phyloP scores from a whole-genome alignment of 2,113 vertebrate species.

The Apeltes quadracus region DNA sequence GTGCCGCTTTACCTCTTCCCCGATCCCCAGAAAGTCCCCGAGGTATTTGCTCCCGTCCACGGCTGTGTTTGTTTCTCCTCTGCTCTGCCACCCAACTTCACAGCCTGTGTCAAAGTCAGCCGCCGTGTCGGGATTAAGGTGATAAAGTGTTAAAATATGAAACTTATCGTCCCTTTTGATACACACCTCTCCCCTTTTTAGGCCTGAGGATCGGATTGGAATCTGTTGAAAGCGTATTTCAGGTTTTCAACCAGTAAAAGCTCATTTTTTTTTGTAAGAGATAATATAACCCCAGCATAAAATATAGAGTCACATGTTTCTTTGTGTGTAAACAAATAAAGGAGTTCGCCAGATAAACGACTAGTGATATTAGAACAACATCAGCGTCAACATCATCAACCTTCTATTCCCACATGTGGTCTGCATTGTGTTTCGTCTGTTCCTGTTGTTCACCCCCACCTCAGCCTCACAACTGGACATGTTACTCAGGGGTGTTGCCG shows the following conservation, averaged over 20 bases:
- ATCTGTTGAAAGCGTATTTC: constrained; percentile 8
- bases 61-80: constrained; percentile 68
- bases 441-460: constrained; percentile 27
- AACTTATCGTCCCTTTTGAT: constrained; percentile 39
- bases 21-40: constrained; percentile 74
- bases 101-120: constrained; percentile 26
- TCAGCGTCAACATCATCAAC: constrained; percentile 3
- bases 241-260: constrained; percentile 19
- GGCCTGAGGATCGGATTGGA: constrained; percentile 30
- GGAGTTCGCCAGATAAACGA: neutral
- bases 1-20: constrained; percentile 71
- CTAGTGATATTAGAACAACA: constrained; percentile 22
- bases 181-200: too few species aligned
- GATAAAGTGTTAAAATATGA: constrained; percentile 47
- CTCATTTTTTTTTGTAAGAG: neutral
- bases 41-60: constrained; percentile 75
- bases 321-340: constrained; percentile 6
- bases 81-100: constrained; percentile 66
- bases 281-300: neutral
- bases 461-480: constrained; percentile 63
- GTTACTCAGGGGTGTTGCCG: constrained; percentile 50
- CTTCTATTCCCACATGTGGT: constrained; percentile 26
- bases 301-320: neutral
- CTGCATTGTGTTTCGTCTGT: constrained; percentile 24
- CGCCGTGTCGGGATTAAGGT: constrained; percentile 54